Evolutionary conservation across 2,113 vertebrate genomes (phyloP).

Genomic region (Illadopsis cleaveri): DNA sequence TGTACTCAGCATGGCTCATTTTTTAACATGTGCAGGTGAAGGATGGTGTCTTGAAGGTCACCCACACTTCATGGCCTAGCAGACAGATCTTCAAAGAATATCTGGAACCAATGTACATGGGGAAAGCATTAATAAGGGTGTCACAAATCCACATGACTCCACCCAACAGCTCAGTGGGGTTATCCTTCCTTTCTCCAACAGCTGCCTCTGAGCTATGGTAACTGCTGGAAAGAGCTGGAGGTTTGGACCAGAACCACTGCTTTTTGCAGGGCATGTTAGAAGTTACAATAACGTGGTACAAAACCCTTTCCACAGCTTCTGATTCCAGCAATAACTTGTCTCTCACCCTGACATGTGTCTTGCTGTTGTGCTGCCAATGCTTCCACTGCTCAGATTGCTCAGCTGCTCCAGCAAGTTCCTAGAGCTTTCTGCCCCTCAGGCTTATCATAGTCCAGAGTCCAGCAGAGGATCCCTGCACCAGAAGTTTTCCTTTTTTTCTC

Average conservation of each 20-base stretch:
- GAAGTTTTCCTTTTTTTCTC: neutral
- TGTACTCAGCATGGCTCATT: neutral
- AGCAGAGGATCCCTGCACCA: neutral
- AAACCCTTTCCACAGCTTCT: neutral
- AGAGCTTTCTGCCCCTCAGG: neutral
- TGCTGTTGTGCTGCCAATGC: neutral
- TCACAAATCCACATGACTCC: neutral
- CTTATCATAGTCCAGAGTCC: neutral
- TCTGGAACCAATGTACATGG: neutral
- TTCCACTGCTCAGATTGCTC: neutral
- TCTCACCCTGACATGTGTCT: neutral
- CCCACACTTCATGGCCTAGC: neutral
- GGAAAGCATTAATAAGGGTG: neutral
- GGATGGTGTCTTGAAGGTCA: neutral
- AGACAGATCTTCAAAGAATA: neutral
- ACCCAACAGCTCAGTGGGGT: neutral
- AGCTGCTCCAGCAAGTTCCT: neutral
- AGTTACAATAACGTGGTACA: neutral
- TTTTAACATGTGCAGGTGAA: neutral
- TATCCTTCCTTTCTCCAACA: neutral
- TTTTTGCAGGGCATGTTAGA: neutral
- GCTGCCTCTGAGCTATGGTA: neutral
- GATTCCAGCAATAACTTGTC: neutral
- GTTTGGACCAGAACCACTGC: neutral
- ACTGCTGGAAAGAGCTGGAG: neutral